phyloP scores from a whole-genome alignment of 2,113 vertebrate genomes.

The Manacus vitellinus region DNA sequence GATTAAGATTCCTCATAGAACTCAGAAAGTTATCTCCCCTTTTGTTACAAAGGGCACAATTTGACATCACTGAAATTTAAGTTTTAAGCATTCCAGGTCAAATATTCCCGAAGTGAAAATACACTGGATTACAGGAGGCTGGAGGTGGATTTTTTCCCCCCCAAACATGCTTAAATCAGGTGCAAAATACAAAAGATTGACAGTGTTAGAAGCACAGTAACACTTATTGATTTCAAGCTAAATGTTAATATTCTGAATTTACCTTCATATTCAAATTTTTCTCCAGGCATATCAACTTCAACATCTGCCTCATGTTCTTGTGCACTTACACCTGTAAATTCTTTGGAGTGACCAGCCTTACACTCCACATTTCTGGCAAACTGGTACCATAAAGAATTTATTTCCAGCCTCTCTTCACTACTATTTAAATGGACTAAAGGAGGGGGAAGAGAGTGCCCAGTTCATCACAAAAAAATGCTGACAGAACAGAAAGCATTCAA shows the following conservation, averaged over 20 bases:
- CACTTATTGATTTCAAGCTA: background rate
- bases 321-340: background rate
- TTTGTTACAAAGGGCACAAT: background rate
- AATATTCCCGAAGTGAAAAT: background rate
- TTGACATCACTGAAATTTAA: background rate
- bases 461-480: background rate
- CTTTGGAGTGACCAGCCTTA: background rate
- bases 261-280: background rate
- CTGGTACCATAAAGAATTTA: background rate
- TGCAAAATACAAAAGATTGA: rapidly evolving
- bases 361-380: background rate
- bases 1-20: background rate
- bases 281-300: background rate
- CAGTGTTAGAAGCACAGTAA: rapidly evolving
- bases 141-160: background rate
- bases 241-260: background rate
- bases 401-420: background rate
- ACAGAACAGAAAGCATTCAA: background rate
- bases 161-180: background rate
- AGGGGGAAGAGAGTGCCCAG: background rate
- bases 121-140: background rate
- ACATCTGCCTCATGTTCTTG: background rate
- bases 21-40: background rate
- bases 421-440: background rate
- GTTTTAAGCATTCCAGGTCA: background rate